A percentile compares a stretch with the other conserved stretches of the same genome.
Evolutionary conservation across 2,797 vertebrate genomes (phyloP).

Genomic region (Rhinogobio ventralis): DNA sequence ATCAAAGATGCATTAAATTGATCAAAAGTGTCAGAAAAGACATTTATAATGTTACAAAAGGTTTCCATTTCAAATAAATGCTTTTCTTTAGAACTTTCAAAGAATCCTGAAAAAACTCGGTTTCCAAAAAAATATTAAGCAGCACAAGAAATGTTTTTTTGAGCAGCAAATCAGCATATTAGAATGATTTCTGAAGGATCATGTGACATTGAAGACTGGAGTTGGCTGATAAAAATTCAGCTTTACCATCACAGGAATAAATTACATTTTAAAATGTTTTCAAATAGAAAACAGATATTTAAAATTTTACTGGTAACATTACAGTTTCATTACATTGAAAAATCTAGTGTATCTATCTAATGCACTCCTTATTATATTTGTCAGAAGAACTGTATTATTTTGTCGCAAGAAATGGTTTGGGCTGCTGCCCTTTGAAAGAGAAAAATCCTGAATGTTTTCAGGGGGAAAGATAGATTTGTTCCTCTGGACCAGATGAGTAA

Average conservation of each 20-base stretch:
- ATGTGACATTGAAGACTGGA: neutral
- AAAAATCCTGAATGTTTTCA: constrained; percentile 4
- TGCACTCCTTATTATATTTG: neutral
- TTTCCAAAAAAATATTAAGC: neutral
- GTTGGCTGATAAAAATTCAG: neutral
- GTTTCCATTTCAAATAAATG: neutral
- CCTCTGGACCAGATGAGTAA: constrained; percentile 75
- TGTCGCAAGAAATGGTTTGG: neutral
- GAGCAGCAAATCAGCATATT: neutral
- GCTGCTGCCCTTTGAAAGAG: neutral
- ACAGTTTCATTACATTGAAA: neutral
- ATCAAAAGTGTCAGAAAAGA: neutral
- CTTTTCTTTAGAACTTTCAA: neutral
- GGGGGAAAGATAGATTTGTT: constrained; percentile 34
- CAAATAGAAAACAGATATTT: neutral
- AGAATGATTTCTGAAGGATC: neutral
- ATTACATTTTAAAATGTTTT: neutral
- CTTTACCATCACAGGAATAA: neutral
- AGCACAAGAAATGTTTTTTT: no score
- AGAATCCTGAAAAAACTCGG: no score
- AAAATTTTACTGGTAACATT: neutral
- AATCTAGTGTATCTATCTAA: neutral
- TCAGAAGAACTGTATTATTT: neutral
- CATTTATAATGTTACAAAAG: neutral
- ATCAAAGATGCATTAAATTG: neutral